Base-by-base conservation (phyloP, 64 coral and sea anemone genomes). In the Montipora capricornis region DNA sequence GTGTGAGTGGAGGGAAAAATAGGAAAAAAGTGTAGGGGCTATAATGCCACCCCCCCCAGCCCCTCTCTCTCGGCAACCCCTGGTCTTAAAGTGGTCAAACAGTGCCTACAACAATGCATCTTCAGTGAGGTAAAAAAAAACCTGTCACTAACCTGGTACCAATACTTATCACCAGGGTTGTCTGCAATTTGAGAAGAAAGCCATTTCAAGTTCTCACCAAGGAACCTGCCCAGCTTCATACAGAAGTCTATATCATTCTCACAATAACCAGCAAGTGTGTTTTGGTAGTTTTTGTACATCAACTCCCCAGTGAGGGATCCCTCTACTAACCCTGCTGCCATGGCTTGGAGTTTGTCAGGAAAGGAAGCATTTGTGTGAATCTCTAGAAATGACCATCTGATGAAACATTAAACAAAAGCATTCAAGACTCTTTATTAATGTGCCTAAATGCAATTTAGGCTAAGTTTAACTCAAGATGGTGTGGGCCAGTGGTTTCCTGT, bases 351-450 rank as follows among this genome's bases (percentile, higher is more conserved):
- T 5, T 78, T 76, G 45, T 99, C 97, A 76, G 94, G 77, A 69
- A 89, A 93, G 29, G 83, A 92, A 24, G 47, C 83, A 91, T 94
- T 94, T 76, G 91, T 94, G 66, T 92, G 95, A 5, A 99, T 89
- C 76, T 99, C 92, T 2, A 99, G 69, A 20, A 76, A 94, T 14
- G 94, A 89, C 97, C 97, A 99, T 29, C 97, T 99, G 47, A 37
- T 2, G 46, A 50, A 73, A 48, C 2, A 22, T n/a, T 20, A 5
- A 66, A 49, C 29, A 29, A 29, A 1, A 1, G 29, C 29, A 1
- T 29, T 29, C 29, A 29, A 29, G 29, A 29, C 29, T 29, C 29
- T 29, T 29, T 29, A 29, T 29, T 29, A 29, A 29, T 29, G 29
- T 29, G 29, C 29, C 29, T 29, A 29, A 29, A 29, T 29, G 29